Conservation (phyloP, 1,140 invertebrate genomes). For the Drosophila asahinai region DNA sequence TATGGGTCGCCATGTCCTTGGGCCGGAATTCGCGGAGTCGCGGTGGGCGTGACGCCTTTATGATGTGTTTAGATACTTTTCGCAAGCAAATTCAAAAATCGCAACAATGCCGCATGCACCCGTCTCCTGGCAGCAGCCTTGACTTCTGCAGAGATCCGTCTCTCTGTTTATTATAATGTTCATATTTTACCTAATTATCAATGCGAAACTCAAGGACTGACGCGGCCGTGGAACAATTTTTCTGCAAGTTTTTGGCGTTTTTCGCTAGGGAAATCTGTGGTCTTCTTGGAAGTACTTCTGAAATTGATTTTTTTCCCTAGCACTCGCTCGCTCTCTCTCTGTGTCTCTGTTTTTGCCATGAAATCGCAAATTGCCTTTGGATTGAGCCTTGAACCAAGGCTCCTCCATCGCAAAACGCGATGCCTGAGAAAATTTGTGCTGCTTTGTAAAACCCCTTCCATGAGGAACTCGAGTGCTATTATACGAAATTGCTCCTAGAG, state of each 20-base stretch:
- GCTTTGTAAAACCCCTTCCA: constrained; percentile 30
- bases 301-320: constrained; percentile 49
- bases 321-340: constrained; percentile 4
- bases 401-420: constrained; percentile 8
- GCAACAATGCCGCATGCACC: constrained; percentile 73
- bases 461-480: constrained; percentile 16
- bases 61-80: constrained; percentile 83
- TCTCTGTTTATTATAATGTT: constrained; percentile 30
- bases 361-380: constrained; percentile 54
- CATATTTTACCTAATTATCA: constrained; percentile 76
- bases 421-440: constrained; percentile 34
- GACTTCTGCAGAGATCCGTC: constrained; percentile 62
- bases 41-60: constrained; percentile 81
- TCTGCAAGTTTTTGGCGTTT: constrained; percentile 63
- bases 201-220: constrained; percentile 58
- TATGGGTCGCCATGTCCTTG: constrained; percentile 62
- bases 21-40: constrained; percentile 49
- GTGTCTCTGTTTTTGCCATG: constrained; percentile 39
- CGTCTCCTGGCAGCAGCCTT: constrained; percentile 66
- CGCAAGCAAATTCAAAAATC: constrained; percentile 75
- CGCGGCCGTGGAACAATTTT: constrained; percentile 61
- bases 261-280: constrained; percentile 37
- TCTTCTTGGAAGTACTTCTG: constrained; percentile 58
- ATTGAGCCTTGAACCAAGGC: constrained; percentile 45
- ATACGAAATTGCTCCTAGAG: constrained; percentile 14